Percentiles rank a stretch among this genome's conserved stretches.
These are phyloP conservation scores for Propithecus perrieri DNA, from an alignment of 2,797 vertebrate species.

Conservation along the genomic window DNA sequence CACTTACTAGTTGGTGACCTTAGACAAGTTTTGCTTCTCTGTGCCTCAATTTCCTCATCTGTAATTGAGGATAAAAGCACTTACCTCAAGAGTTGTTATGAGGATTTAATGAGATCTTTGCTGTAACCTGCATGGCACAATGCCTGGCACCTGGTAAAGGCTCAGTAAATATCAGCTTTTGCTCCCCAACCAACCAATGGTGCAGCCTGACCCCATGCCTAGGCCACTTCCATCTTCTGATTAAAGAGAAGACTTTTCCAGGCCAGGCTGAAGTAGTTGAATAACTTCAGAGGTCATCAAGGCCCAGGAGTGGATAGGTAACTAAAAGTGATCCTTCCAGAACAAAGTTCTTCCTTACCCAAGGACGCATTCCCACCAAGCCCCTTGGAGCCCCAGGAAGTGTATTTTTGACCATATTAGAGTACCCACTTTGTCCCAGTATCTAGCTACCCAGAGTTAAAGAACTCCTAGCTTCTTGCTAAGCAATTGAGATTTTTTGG, in stretches of 20 bases:
- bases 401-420: background rate
- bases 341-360: background rate
- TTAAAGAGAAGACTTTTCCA: constrained; percentile 36
- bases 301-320: background rate
- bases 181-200: background rate
- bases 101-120: constrained; percentile 10
- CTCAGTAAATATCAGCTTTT: background rate
- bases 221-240: background rate
- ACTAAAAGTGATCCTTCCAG: background rate
- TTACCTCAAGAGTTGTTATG: background rate
- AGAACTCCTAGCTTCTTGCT: background rate
- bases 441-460: background rate
- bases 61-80: background rate
- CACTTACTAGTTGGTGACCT: background rate
- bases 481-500: background rate
- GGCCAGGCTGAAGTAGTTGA: background rate
- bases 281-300: background rate
- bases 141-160: background rate
- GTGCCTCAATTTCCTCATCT: constrained; percentile 7
- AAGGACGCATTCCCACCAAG: background rate
- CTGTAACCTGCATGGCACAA: background rate
- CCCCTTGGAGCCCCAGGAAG: background rate
- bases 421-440: constrained; percentile 16
- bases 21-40: constrained; percentile 10
- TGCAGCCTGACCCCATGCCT: background rate